A percentile compares a stretch with the other conserved stretches of the same genome.
Conservation (phyloP, 2,888 invertebrate genomes). For the Ischnura elegans region DNA sequence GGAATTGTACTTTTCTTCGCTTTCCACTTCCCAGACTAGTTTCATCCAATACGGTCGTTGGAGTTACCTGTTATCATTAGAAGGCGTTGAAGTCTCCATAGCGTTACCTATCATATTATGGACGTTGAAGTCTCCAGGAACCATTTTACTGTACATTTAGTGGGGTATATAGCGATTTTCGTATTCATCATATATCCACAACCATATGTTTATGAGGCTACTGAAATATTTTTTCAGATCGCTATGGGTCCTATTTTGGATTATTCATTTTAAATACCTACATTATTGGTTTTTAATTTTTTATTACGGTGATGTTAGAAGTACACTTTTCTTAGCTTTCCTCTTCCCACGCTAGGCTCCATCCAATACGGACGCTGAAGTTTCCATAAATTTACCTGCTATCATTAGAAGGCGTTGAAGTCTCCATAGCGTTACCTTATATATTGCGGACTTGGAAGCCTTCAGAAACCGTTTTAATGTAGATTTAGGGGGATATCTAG, state of each 20-base stretch:
- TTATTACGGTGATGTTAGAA: neutral
- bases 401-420: neutral
- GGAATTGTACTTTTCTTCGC: neutral
- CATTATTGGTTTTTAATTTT: too few species aligned
- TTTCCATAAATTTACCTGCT: too few species aligned
- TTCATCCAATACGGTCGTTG: neutral
- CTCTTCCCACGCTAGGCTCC: neutral
- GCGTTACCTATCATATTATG: neutral
- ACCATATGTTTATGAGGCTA: too few species aligned
- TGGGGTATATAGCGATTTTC: too few species aligned
- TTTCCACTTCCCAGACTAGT: neutral
- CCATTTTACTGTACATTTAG: too few species aligned
- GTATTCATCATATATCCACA: too few species aligned
- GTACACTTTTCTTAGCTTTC: neutral
- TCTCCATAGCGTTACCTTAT: neutral
- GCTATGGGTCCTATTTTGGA: too few species aligned
- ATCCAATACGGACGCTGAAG: neutral
- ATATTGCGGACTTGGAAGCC: neutral
- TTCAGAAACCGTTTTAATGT: too few species aligned
- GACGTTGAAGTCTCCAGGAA: neutral
- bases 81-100: slow-evolving; percentile 2
- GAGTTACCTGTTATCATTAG: neutral
- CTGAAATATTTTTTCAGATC: too few species aligned
- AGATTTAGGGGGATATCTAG: too few species aligned
- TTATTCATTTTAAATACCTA: too few species aligned